Conservation (phyloP, 2,113 vertebrate genomes). For the Trachemys scripta region DNA sequence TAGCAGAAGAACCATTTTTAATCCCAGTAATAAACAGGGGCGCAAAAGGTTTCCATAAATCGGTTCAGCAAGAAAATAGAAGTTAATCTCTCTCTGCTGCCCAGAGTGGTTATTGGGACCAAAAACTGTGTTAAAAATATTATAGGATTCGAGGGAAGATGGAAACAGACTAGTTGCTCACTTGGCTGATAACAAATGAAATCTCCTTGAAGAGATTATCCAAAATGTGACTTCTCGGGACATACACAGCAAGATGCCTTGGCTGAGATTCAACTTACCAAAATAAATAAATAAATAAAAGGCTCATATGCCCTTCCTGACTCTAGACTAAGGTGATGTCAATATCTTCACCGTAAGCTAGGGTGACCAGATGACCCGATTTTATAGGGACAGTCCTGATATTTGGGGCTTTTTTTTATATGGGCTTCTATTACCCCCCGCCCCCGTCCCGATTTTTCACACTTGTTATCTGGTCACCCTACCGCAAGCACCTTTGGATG, state of each 20-base stretch:
- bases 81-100: neutral
- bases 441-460: no score
- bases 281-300: neutral
- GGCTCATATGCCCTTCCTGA: accelerated
- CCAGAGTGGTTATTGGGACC: neutral
- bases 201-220: neutral
- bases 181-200: neutral
- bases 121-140: neutral
- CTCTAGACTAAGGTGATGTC: neutral
- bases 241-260: neutral
- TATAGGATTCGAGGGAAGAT: neutral
- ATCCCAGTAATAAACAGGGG: neutral
- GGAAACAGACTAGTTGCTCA: neutral
- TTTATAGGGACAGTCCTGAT: no score
- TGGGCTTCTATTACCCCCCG: no score
- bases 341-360: accelerated
- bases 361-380: no score
- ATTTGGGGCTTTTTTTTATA: no score
- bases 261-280: neutral
- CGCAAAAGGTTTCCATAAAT: neutral
- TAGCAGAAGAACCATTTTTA: neutral
- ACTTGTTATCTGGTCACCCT: no score
- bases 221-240: neutral
- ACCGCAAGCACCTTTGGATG: neutral
- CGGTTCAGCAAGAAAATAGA: neutral